Percentiles rank a stretch among this genome's conserved stretches.
phyloP scores from a whole-genome alignment of 1,140 invertebrate species.

The Plodia interpunctella region DNA sequence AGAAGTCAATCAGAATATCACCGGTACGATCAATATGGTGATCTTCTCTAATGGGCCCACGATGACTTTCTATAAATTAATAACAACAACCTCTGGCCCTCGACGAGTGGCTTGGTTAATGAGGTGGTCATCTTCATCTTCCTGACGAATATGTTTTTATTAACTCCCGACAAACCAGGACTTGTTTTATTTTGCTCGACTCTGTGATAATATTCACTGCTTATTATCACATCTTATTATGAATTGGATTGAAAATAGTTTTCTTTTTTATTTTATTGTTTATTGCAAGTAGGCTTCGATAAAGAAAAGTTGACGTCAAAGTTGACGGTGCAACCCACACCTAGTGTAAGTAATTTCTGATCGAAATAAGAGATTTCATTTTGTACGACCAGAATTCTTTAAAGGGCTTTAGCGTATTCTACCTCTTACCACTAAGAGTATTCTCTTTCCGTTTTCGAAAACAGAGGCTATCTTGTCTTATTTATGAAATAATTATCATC shows the following conservation, averaged over 20 bases:
- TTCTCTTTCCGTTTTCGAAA: too few species aligned
- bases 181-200: constrained; percentile 41
- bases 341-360: too few species aligned
- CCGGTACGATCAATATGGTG: constrained; percentile 64
- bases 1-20: constrained; percentile 38
- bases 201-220: constrained; percentile 9
- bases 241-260: neutral
- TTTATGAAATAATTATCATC: too few species aligned
- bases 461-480: too few species aligned
- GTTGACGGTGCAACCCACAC: too few species aligned
- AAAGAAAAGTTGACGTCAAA: too few species aligned
- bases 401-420: too few species aligned
- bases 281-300: too few species aligned
- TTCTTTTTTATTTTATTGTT: too few species aligned
- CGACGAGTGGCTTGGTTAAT: constrained; percentile 62
- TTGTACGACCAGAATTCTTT: too few species aligned
- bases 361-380: too few species aligned
- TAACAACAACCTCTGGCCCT: constrained; percentile 57
- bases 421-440: too few species aligned
- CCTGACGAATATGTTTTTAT: constrained; percentile 41
- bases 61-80: constrained; percentile 76
- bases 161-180: constrained; percentile 28
- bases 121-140: constrained; percentile 64
- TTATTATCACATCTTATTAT: neutral
- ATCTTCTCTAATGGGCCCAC: constrained; percentile 63